A percentile compares a stretch with the other conserved stretches of the same genome.
phyloP scores from a whole-genome alignment of 2,113 vertebrate species.

The Stegastes partitus region DNA sequence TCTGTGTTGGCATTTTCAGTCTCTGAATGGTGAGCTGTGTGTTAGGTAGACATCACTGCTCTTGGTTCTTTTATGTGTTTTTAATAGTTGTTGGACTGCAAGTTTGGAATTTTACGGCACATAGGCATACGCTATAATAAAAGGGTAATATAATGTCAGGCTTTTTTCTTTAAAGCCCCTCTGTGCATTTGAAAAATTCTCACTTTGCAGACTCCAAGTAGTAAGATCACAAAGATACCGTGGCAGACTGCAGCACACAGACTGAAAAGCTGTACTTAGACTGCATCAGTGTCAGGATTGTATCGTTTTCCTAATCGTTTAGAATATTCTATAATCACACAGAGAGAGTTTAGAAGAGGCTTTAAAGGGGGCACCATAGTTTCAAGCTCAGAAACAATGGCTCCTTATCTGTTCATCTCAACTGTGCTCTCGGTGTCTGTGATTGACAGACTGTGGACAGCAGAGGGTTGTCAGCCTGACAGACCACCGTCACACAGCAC shows the following conservation, averaged over 20 bases:
- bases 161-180: slow-evolving; percentile 30
- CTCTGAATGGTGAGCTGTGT: slow-evolving; percentile 18
- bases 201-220: slow-evolving; percentile 15
- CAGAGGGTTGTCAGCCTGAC: slow-evolving; percentile 69
- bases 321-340: background rate
- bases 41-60: slow-evolving; percentile 17
- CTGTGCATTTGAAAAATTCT: slow-evolving; percentile 24
- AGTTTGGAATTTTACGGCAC: slow-evolving; percentile 42
- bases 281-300: background rate
- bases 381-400: background rate
- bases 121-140: slow-evolving; percentile 38
- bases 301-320: background rate
- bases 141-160: slow-evolving; percentile 26
- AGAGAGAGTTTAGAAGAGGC: slow-evolving; percentile 2
- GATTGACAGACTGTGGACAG: slow-evolving; percentile 72
- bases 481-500: slow-evolving; percentile 51
- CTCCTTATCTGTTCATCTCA: slow-evolving; percentile 31
- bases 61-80: slow-evolving; percentile 48
- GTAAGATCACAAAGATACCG: background rate
- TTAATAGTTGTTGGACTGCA: slow-evolving; percentile 51
- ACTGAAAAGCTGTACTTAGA: background rate
- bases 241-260: background rate
- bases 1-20: slow-evolving; percentile 29
- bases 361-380: background rate
- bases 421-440: slow-evolving; percentile 39